These are phyloP conservation scores for Brachyalestes nurse DNA, from an alignment of 2,797 vertebrate species.

Conservation along the genomic window DNA sequence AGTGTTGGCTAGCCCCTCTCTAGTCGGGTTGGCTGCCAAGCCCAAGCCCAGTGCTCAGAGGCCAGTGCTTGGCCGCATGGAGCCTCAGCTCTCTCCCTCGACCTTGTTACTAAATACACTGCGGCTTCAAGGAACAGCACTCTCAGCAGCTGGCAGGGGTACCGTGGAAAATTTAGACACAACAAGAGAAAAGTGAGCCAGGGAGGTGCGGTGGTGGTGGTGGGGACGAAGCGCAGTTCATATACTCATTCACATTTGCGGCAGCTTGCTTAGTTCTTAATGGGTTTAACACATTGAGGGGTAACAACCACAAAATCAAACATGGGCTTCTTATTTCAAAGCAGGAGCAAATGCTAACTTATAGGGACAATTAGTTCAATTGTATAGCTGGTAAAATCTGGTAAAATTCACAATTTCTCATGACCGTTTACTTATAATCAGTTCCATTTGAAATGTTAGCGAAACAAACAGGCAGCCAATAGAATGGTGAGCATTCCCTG, in stretches of 20 bases:
- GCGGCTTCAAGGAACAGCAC: conserved; percentile 81
- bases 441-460: not conserved
- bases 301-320: conserved; percentile 49
- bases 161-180: conserved; percentile 81
- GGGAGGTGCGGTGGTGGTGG: conserved; percentile 38
- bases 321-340: conserved; percentile 21
- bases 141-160: conserved; percentile 82
- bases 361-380: not conserved
- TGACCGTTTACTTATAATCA: conserved; percentile 8
- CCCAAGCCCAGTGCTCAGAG: conserved; percentile 74
- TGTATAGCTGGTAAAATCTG: conserved; percentile 21
- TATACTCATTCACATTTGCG: conserved; percentile 76
- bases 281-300: conserved; percentile 73
- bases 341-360: not conserved
- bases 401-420: conserved; percentile 20
- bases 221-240: conserved; percentile 63
- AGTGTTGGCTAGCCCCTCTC: conserved; percentile 71
- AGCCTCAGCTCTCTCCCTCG: conserved; percentile 67
- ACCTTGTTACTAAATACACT: conserved; percentile 84
- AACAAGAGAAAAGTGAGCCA: conserved; percentile 67
- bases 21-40: conserved; percentile 77
- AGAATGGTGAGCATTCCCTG: not conserved
- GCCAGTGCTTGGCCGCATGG: conserved; percentile 76
- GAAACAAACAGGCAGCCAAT: not conserved
- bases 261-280: conserved; percentile 71